Percentiles rank a stretch among this genome's conserved stretches.
phyloP scores from a whole-genome alignment of 2,113 vertebrate species.

The Nicator chloris region DNA sequence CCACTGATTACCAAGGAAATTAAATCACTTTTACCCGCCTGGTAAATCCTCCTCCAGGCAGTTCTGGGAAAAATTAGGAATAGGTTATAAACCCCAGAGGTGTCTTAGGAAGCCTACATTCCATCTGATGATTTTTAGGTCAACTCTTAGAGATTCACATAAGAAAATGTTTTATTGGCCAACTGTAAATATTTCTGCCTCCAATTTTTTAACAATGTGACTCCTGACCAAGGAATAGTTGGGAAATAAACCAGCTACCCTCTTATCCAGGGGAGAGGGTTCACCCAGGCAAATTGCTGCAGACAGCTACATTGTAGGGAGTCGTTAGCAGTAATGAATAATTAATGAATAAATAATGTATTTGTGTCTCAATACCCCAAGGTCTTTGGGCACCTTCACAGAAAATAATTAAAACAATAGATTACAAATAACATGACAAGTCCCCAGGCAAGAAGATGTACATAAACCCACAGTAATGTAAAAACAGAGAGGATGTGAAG shows the following conservation, averaged over 20 bases:
- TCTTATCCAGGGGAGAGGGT: background rate
- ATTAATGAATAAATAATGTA: constrained; percentile 34
- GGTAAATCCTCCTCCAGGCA: background rate
- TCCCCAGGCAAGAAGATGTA: background rate
- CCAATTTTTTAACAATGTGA: background rate
- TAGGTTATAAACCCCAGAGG: background rate
- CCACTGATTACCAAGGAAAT: background rate
- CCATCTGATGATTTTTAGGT: background rate
- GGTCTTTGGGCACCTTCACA: constrained; percentile 28
- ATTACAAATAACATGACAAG: constrained; percentile 45
- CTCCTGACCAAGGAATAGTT: background rate
- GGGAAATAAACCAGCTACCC: background rate
- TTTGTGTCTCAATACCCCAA: constrained; percentile 20
- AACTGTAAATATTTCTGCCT: background rate
- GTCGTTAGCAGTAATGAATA: constrained; percentile 43
- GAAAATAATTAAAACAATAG: constrained; percentile 63
- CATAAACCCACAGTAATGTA: background rate
- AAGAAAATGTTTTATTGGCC: background rate
- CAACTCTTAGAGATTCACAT: background rate
- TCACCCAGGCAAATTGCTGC: background rate
- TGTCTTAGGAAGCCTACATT: background rate
- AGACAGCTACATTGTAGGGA: background rate
- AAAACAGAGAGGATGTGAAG: background rate
- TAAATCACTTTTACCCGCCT: background rate
- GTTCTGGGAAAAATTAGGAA: background rate